These are phyloP conservation scores for Crioceris asparagi DNA, from an alignment of 2,888 invertebrate species.

Conservation along the genomic window DNA sequence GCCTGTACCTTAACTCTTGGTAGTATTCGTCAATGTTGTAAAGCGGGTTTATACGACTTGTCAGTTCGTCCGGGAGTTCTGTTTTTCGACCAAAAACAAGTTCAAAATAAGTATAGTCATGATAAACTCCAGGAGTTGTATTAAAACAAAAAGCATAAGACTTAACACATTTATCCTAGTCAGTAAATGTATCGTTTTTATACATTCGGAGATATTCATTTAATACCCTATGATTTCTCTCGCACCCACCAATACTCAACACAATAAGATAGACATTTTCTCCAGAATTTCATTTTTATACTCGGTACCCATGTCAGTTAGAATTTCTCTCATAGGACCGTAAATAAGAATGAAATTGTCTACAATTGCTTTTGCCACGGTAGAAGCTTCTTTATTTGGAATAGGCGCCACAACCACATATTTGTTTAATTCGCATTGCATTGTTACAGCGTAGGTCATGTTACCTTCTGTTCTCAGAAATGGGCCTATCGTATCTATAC, in stretches of 20 bases:
- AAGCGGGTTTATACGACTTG: too few relatives aligned
- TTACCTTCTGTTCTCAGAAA: slow-evolving; percentile 1
- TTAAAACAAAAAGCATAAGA: slow-evolving; percentile 15
- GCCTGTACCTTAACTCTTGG: slow-evolving; percentile 10
- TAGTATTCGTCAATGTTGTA: too few relatives aligned
- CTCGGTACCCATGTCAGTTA: slow-evolving; percentile 7
- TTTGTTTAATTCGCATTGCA: slow-evolving; percentile 18
- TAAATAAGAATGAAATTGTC: slow-evolving; percentile 16
- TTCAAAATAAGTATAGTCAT: slow-evolving; percentile 13
- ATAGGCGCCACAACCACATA: slow-evolving; percentile 17
- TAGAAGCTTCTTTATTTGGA: slow-evolving; percentile 19
- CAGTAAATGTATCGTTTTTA: slow-evolving; percentile 5
- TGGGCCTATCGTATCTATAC: slow-evolving; percentile 10
- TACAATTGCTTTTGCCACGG: slow-evolving; percentile 19
- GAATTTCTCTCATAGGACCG: slow-evolving; percentile 5
- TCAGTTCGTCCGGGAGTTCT: slow-evolving; percentile 9
- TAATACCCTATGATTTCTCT: slow-evolving; percentile 5
- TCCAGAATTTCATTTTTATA: slow-evolving; percentile 6
- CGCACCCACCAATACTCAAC: slow-evolving; percentile 6
- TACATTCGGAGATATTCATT: slow-evolving; percentile 10
- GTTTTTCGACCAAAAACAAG: slow-evolving; percentile 12
- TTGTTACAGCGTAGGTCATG: slow-evolving; percentile 11
- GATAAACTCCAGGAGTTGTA: slow-evolving; percentile 12
- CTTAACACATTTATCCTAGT: slow-evolving; percentile 12
- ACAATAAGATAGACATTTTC: neutral